These are phyloP conservation scores for Apostichopus leukothele DNA, from an alignment of 53 echinoderm and acorn worm genomes.

Conservation along the genomic window DNA sequence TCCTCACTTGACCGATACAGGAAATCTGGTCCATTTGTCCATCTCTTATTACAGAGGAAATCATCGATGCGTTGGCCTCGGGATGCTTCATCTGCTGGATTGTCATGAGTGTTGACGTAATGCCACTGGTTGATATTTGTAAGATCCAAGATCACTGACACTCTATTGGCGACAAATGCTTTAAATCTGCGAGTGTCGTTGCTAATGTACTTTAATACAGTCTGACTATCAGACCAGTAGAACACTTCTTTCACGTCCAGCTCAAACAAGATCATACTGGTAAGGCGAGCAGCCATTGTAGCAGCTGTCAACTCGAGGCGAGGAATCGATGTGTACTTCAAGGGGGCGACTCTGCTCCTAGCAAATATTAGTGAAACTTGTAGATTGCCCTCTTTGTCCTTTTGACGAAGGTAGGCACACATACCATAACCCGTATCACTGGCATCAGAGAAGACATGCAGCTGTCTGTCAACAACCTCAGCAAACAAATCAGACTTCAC, in stretches of 20 bases:
- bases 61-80: slow-evolving; percentile 24
- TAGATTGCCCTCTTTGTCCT: too few species aligned
- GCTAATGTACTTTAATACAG: slow-evolving; percentile 35
- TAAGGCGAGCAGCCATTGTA: slow-evolving; percentile 35
- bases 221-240: slow-evolving; percentile 23
- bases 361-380: too few species aligned
- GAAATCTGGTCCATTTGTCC: slow-evolving; percentile 53
- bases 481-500: not conserved
- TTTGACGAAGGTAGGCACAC: too few species aligned
- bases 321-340: slow-evolving; percentile 56
- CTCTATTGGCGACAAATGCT: slow-evolving; percentile 47
- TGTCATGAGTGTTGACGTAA: slow-evolving; percentile 31
- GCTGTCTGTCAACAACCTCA: not conserved
- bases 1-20: not conserved
- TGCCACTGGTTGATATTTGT: slow-evolving; percentile 21
- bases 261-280: slow-evolving; percentile 9
- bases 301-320: slow-evolving; percentile 62
- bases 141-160: slow-evolving; percentile 16
- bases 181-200: slow-evolving; percentile 26
- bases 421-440: not conserved
- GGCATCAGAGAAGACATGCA: not conserved
- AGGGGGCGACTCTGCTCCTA: not conserved
- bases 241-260: slow-evolving; percentile 6
- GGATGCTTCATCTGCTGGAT: slow-evolving; percentile 50
- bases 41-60: slow-evolving; percentile 22